Evolutionary conservation across 1,140 invertebrate genomes (phyloP), one percentile per base, ranked within the genome.

Genomic region (Oryctes rhinoceros): DNA sequence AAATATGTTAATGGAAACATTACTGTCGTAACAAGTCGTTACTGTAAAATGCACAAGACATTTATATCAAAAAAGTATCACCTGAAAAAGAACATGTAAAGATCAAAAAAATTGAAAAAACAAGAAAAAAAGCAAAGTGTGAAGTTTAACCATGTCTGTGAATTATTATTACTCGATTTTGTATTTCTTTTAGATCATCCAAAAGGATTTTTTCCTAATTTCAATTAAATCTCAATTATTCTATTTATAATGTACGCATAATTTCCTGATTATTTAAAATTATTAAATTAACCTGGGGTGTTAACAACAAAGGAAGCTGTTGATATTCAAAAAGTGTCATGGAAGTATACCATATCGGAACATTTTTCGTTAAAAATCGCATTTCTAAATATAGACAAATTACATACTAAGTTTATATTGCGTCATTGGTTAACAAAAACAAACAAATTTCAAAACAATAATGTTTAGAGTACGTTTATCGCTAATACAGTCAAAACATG

Each of bases 11-110:
- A 59, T 18, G 11, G n/a, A n/a, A 59, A 59, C 53, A 71, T 18
- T 71, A 71, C 65, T 71, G 35, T 13, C 11, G 24, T 71, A 76
- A 76, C 75, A 80, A 77, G 80, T 80, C 80, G 80, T 80, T 80
- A 80, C 80, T 80, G 80, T 80, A 80, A 80, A 80, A 80, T 80
- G 80, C 80, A 80, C 80, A 80, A 80, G 80, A 80, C 75, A 76
- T 47, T 47, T 76, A 35, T 76, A 20, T 76, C n/a, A 76, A 47
- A 76, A 35, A 74, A 15, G 47, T 76, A 18, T 39, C 13, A 76
- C 75, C 75, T 76, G 75, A 20, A 76, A 76, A 37, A 15, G 18
- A 76, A 47, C 35, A 20, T 24, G 24, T 76, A 49, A 47, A 37
- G 4, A 47, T 48, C 47, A 76, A 76, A 11, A 44, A 76, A 76